Evolutionary conservation across 30 jellyfish, hydroid and myxozoan species (phyloP).

Genomic region (Chrysaora quinquecirrha): DNA sequence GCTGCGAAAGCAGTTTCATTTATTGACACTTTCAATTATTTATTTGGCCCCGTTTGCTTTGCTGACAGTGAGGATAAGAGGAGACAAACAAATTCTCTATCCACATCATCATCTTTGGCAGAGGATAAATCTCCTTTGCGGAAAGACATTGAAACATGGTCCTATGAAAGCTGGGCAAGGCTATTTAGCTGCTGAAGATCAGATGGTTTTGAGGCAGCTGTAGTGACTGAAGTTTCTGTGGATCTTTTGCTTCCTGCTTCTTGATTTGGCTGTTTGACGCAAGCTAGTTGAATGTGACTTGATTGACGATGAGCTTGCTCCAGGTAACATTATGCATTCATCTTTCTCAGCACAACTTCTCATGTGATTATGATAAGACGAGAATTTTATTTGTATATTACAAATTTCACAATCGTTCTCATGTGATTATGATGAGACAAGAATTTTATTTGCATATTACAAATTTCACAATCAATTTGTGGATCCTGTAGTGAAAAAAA

Average conservation of each 20-base stretch:
- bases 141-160: background rate
- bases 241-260: background rate
- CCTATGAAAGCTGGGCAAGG: background rate
- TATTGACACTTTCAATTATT: background rate
- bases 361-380: background rate
- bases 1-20: background rate
- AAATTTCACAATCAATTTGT: background rate
- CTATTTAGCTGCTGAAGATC: background rate
- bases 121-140: background rate
- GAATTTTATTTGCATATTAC: background rate
- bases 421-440: background rate
- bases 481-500: background rate
- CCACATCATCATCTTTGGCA: background rate
- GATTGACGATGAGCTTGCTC: background rate
- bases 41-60: background rate
- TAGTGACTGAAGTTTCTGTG: background rate
- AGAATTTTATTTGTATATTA: background rate
- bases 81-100: background rate
- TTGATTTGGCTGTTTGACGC: no score
- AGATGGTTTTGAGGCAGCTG: background rate
- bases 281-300: background rate
- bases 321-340: background rate
- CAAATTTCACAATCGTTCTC: background rate
- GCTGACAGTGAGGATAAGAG: background rate
- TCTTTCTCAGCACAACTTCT: background rate